Conservation (phyloP, 53 echinoderm and acorn worm genomes). For the Mesocentrotus franciscanus region DNA sequence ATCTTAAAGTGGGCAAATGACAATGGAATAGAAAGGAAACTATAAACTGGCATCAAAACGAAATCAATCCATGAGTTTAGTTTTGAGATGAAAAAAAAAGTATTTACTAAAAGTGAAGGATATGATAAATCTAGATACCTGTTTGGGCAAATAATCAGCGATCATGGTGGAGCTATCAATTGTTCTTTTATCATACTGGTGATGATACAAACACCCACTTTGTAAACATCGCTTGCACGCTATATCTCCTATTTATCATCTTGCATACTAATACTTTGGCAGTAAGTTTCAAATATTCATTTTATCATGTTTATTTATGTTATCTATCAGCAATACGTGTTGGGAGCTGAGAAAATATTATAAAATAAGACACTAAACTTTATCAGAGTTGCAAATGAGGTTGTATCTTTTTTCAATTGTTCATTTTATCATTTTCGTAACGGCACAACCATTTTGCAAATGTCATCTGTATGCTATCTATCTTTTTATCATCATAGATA, state of each 20-base stretch:
- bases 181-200: background rate
- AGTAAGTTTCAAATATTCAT: background rate
- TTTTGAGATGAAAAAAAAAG: background rate
- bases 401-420: no score
- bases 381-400: no score
- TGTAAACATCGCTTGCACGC: background rate
- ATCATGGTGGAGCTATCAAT: background rate
- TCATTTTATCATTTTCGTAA: no score
- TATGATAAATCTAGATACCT: background rate
- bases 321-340: background rate
- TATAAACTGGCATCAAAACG: background rate
- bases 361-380: no score
- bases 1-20: background rate
- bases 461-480: no score
- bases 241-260: background rate
- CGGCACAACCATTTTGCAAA: no score
- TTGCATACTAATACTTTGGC: background rate
- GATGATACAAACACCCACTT: background rate
- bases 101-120: background rate
- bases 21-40: background rate
- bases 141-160: background rate
- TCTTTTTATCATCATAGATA: no score
- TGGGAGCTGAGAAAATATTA: no score
- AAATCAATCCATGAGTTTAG: background rate
- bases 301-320: background rate